Evolutionary conservation across 2,797 vertebrate genomes (phyloP).

Genomic region (Denticeps clupeoides): DNA sequence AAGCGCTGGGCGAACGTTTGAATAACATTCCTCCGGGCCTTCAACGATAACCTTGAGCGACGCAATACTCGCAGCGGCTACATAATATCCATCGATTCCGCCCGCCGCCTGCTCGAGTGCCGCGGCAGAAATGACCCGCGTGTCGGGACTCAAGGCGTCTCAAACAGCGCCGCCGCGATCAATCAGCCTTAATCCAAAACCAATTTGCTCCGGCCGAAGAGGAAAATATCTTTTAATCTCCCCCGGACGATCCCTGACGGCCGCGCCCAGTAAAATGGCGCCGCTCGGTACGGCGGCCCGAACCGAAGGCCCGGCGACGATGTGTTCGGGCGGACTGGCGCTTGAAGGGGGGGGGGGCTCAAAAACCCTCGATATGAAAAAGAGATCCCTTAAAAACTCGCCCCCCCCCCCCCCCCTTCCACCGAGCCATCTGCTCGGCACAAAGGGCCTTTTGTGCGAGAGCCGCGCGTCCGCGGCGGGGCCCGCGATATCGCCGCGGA

Average conservation of each 20-base stretch:
- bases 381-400: constrained; percentile 22
- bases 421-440: constrained; percentile 20
- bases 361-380: constrained; percentile 23
- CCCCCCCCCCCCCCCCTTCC: constrained; percentile 13
- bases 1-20: constrained; percentile 29
- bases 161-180: constrained; percentile 58
- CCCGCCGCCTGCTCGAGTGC: constrained; percentile 49
- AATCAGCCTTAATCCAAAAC: constrained; percentile 66
- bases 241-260: constrained; percentile 57
- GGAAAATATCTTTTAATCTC: constrained; percentile 69
- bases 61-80: constrained; percentile 39
- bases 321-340: constrained; percentile 37
- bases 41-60: constrained; percentile 53
- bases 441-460: background rate
- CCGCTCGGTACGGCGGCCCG: constrained; percentile 33
- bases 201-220: constrained; percentile 63
- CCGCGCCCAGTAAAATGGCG: constrained; percentile 49
- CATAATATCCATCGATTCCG: constrained; percentile 54
- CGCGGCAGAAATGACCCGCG: constrained; percentile 49
- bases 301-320: constrained; percentile 20
- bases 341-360: too few relatives aligned
- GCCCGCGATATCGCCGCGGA: background rate
- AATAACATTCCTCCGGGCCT: constrained; percentile 39
- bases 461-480: constrained; percentile 3
- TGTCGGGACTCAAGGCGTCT: constrained; percentile 52